These are phyloP conservation scores for Ypsolopha scabrella DNA, from an alignment of 2,888 invertebrate species.

Conservation along the genomic window DNA sequence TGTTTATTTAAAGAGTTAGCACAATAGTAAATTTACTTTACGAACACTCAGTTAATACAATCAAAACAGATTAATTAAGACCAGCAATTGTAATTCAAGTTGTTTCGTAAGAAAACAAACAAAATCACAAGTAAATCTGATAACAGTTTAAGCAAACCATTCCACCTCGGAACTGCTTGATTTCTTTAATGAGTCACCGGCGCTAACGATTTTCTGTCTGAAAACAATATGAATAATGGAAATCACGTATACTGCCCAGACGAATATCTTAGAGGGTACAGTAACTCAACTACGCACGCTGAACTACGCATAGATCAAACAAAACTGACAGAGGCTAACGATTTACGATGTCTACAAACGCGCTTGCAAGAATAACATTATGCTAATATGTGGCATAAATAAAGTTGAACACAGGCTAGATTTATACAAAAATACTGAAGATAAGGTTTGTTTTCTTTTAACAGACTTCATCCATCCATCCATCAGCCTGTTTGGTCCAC, in stretches of 20 bases:
- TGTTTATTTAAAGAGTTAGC: too few relatives aligned
- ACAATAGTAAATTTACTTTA: background rate
- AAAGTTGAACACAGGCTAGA: too few relatives aligned
- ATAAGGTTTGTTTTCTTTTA: too few relatives aligned
- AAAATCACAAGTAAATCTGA: background rate
- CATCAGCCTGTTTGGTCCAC: too few relatives aligned
- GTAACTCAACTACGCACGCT: background rate
- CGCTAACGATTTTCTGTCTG: constrained; percentile 55
- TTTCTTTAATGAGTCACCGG: constrained; percentile 59
- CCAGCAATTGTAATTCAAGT: background rate
- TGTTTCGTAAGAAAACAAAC: background rate
- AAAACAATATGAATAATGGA: constrained; percentile 60
- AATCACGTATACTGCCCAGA: constrained; percentile 21
- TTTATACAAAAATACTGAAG: too few relatives aligned
- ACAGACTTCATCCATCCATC: too few relatives aligned
- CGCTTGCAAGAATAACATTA: too few relatives aligned
- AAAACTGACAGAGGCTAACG: too few relatives aligned
- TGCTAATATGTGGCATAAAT: too few relatives aligned
- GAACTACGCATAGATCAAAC: too few relatives aligned
- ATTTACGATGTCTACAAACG: too few relatives aligned
- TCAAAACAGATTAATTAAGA: constrained; percentile 2
- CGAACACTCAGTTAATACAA: constrained; percentile 8
- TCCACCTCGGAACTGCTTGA: constrained; percentile 5
- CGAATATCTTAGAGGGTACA: constrained; percentile 4
- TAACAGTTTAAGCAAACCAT: background rate